Base-by-base conservation (phyloP, 2,797 vertebrate genomes). In the Microctenopoma stevenorrisi region DNA sequence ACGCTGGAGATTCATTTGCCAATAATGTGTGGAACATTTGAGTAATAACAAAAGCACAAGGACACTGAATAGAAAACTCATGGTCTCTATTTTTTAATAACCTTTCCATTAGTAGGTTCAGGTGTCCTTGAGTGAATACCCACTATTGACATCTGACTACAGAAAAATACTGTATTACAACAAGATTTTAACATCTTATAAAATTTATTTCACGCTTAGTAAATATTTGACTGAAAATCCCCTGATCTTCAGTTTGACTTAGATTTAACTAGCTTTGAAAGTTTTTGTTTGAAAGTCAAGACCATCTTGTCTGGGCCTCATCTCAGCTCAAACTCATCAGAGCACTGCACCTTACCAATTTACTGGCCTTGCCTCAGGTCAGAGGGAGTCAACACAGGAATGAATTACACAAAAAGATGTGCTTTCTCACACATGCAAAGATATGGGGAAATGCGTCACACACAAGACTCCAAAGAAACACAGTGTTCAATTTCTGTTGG, bases 301-400 rank as follows among this genome's bases (percentile, higher is more conserved):
- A 80, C 51, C 63, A 40, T 84, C 62, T 84, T 7, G 0, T 6
- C n/a, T 50, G 60, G 47, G 30, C 60, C 61, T 68, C 46, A 72
- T 65, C 63, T 82, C 74, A 78, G 60, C 68, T 78, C 60, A 60
- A 37, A 62, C 68, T 76, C 72, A 37, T 72, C 48, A 49, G 64
- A 79, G 65, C 48, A 16, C 52, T 26, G 60, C 58, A 35, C 14
- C 0, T 14, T 59, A 62, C 65, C 59, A 78, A 80, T 82, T 76
- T 67, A 61, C 65, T 74, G 68, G 74, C 74, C 72, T 84, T 4
- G 44, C 79, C 67, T 75, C 56, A 44, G 79, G 78, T 79, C 61
- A 80, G 53, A 50, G n/a, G 37, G 38, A 60, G 68, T 68, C 74
- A 59, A 59, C 44, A 53, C 28, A 22, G 15, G 25, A 33, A 59